Evolutionary conservation across 2,888 invertebrate genomes (phyloP).

Genomic region (Arrhopalites spinosus): DNA sequence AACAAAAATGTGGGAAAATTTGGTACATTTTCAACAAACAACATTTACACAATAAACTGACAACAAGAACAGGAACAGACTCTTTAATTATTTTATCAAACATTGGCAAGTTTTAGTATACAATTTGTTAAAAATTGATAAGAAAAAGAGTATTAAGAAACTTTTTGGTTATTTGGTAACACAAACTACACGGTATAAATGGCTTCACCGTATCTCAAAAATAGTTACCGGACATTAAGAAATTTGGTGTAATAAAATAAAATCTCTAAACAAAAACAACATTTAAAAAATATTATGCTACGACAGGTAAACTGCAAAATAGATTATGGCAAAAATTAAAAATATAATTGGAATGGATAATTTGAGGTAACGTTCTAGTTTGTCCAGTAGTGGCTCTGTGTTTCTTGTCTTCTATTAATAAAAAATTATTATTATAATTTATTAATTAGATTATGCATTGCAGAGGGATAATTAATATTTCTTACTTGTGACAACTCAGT

Average conservation of each 20-base stretch:
- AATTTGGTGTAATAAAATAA: no score
- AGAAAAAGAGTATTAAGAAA: no score
- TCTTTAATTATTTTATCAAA: no score
- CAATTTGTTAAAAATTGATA: no score
- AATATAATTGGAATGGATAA: slow-evolving; percentile 44
- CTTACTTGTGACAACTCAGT: slow-evolving; percentile 4
- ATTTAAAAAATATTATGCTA: slow-evolving; percentile 2
- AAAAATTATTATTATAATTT: slow-evolving; percentile 18
- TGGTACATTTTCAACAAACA: no score
- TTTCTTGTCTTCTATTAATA: slow-evolving; percentile 28
- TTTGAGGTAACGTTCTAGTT: slow-evolving; percentile 33
- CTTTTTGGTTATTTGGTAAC: background rate
- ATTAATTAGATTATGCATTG: background rate
- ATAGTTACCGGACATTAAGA: no score
- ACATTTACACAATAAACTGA: no score
- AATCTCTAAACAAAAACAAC: background rate
- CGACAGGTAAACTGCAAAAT: slow-evolving; percentile 41
- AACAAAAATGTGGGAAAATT: no score
- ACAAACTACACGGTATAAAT: no score
- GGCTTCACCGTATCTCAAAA: no score
- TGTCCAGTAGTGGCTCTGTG: slow-evolving; percentile 17
- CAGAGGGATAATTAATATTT: background rate
- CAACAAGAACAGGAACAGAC: no score
- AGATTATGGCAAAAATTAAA: slow-evolving; percentile 41
- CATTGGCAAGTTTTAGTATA: no score